A percentile compares a stretch with the other conserved stretches of the same genome.
These are phyloP conservation scores for Tyrophagus putrescentiae DNA, from an alignment of 1,140 invertebrate species.

Conservation along the genomic window DNA sequence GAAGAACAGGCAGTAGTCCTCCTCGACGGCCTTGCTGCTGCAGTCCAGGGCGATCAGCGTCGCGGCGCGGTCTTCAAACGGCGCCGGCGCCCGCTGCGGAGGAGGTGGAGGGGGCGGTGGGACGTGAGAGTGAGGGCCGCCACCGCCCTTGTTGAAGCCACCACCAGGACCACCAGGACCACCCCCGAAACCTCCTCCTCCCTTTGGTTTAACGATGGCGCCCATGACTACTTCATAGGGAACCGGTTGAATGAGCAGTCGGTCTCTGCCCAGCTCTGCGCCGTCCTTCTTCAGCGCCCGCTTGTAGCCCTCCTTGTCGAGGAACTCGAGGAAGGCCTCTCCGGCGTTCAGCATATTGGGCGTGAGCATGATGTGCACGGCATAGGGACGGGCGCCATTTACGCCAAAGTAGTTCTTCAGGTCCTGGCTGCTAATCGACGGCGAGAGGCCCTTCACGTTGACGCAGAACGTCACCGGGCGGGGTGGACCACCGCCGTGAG, in stretches of 20 bases:
- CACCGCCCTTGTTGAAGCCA: constrained; percentile 15
- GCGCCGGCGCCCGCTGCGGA: not conserved
- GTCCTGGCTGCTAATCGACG: constrained; percentile 53
- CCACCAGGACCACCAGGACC: constrained; percentile 15
- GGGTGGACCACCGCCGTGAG: not conserved
- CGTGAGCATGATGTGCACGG: constrained; percentile 60
- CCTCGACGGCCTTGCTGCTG: constrained; percentile 62
- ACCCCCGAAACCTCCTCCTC: constrained; percentile 1
- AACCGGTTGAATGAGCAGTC: constrained; percentile 49
- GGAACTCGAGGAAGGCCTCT: constrained; percentile 72
- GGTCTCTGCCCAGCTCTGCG: constrained; percentile 40
- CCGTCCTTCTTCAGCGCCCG: constrained; percentile 54
- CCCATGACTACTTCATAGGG: constrained; percentile 40
- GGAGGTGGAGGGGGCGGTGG: constrained; percentile 4
- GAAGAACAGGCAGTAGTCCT: constrained; percentile 76
- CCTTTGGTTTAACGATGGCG: constrained; percentile 25
- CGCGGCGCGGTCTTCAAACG: constrained; percentile 52
- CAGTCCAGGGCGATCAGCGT: constrained; percentile 68
- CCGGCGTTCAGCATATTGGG: constrained; percentile 51
- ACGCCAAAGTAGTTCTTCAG: constrained; percentile 63
- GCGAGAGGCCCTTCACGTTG: constrained; percentile 55
- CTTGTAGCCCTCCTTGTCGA: constrained; percentile 47
- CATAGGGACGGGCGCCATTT: constrained; percentile 52
- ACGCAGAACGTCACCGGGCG: constrained; percentile 40
- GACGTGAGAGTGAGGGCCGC: constrained; percentile 15